These are phyloP conservation scores for Muricea muricata DNA, from an alignment of 92 coral and sea anemone species.

Conservation along the genomic window DNA sequence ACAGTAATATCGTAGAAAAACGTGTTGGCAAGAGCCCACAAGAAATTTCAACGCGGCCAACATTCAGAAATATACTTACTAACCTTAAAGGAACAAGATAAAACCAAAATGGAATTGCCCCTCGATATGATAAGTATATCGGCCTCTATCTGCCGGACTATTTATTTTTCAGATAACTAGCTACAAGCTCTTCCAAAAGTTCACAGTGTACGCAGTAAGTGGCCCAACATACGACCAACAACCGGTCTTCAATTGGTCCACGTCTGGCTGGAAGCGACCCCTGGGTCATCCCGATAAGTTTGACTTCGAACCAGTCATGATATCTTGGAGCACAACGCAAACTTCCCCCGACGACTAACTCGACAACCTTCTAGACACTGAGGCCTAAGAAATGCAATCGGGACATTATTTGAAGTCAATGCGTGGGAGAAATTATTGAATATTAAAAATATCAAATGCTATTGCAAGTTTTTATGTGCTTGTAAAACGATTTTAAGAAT, in stretches of 20 bases:
- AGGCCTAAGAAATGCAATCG: neutral
- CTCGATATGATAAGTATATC: too few species aligned
- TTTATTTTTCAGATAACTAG: slow-evolving; percentile 69
- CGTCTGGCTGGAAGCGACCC: slow-evolving; percentile 83
- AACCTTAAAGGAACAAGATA: too few species aligned
- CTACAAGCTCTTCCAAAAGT: slow-evolving; percentile 72
- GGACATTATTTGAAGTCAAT: neutral
- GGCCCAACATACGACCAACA: slow-evolving; percentile 96
- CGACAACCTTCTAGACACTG: neutral
- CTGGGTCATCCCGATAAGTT: slow-evolving; percentile 96
- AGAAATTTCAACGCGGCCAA: too few species aligned
- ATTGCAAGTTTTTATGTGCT: too few species aligned
- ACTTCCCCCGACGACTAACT: neutral
- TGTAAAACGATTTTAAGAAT: too few species aligned
- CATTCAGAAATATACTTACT: too few species aligned
- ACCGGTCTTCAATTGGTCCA: slow-evolving; percentile 98
- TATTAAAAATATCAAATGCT: too few species aligned
- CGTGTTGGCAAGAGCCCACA: too few species aligned
- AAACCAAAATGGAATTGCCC: too few species aligned
- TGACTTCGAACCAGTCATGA: slow-evolving; percentile 84
- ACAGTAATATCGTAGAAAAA: too few species aligned
- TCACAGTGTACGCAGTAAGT: slow-evolving; percentile 79
- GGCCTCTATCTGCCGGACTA: too few species aligned
- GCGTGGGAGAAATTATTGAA: too few species aligned
- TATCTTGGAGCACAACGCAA: slow-evolving; percentile 61